phyloP scores from a whole-genome alignment of 2,888 invertebrate genomes.

The Heliconius ethilla region DNA sequence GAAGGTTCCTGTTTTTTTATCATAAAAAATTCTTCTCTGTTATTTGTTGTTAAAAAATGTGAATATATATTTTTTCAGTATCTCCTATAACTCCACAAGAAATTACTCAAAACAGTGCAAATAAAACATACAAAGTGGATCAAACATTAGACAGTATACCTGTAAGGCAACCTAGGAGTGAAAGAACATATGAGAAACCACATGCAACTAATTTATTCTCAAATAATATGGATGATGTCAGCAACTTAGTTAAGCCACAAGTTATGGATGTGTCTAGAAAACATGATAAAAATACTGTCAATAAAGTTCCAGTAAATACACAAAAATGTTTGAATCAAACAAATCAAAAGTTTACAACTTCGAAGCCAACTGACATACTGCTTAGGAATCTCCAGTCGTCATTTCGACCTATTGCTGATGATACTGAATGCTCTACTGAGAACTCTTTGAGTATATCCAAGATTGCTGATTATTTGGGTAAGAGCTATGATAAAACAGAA shows the following conservation, averaged over 20 bases:
- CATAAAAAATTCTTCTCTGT: not conserved
- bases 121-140: conserved; percentile 57
- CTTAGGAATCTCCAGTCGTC: conserved; percentile 59
- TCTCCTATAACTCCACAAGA: conserved; percentile 50
- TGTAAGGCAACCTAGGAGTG: conserved; percentile 64
- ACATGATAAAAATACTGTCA: conserved; percentile 21
- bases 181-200: conserved; percentile 41
- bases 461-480: conserved; percentile 73
- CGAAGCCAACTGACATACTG: conserved; percentile 59
- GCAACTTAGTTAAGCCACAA: conserved; percentile 25
- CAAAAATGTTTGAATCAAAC: conserved; percentile 21
- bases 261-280: conserved; percentile 28
- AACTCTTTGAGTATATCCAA: conserved; percentile 72
- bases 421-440: conserved; percentile 64
- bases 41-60: no score
- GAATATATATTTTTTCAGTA: conserved; percentile 48
- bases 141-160: conserved; percentile 68
- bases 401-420: conserved; percentile 56
- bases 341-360: conserved; percentile 47
- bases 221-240: conserved; percentile 20
- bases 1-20: conserved; percentile 30
- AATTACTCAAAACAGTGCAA: conserved; percentile 47
- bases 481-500: conserved; percentile 1
- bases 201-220: conserved; percentile 33
- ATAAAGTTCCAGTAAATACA: conserved; percentile 28